These are phyloP conservation scores for Mormoops blainvillei DNA, from an alignment of 2,113 vertebrate genomes.

Conservation along the genomic window DNA sequence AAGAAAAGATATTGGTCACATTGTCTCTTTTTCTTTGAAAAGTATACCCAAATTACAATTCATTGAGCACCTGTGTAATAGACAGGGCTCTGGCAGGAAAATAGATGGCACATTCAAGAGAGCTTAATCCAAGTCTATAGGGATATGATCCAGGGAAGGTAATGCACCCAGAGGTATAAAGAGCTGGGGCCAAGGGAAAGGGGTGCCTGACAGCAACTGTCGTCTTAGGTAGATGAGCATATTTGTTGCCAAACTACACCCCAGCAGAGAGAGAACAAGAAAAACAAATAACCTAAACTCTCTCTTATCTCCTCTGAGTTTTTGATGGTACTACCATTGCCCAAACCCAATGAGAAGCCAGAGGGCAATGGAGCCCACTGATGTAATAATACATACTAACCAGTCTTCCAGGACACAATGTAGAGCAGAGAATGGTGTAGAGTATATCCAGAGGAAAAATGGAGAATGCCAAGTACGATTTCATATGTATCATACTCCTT, in stretches of 20 bases:
- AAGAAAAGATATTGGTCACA: not conserved
- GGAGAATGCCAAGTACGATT: not conserved
- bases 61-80: not conserved
- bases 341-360: not conserved
- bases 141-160: not conserved
- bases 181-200: not conserved
- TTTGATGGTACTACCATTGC: not conserved
- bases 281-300: not conserved
- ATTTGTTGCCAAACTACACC: not conserved
- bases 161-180: not conserved
- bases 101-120: not conserved
- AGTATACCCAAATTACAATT: not conserved
- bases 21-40: not conserved
- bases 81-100: not conserved
- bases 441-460: not conserved
- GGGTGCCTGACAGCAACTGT: not conserved
- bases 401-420: not conserved
- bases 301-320: not conserved
- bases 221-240: not conserved
- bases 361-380: not conserved
- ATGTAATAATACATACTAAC: not conserved
- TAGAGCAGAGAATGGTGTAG: not conserved
- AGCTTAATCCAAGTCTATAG: not conserved
- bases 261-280: not conserved
- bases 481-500: not conserved